A percentile compares a stretch with the other conserved stretches of the same genome.
Evolutionary conservation across 1,140 invertebrate species (phyloP).

Genomic region (Pissodes strobi): DNA sequence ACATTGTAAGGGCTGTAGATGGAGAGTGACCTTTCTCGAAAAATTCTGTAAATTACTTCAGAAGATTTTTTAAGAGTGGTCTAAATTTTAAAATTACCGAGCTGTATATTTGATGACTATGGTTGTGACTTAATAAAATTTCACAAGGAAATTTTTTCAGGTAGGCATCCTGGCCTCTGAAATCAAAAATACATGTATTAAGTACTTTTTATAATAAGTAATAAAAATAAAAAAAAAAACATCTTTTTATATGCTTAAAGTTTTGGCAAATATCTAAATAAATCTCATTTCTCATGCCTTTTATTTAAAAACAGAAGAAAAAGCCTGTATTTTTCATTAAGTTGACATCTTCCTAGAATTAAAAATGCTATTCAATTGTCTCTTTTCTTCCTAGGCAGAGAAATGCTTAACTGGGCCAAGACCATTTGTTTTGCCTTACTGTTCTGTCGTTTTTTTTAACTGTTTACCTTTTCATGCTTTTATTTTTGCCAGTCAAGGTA

Average conservation of each 20-base stretch:
- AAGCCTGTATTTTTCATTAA: neutral
- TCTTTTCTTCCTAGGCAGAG: neutral
- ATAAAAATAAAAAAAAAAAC: neutral
- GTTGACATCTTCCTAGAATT: neutral
- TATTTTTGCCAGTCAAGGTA: neutral
- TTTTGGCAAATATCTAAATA: neutral
- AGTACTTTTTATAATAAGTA: neutral
- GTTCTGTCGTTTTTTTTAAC: too few relatives aligned
- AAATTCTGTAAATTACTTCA: neutral
- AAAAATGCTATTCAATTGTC: neutral
- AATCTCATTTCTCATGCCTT: neutral
- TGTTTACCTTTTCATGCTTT: too few relatives aligned
- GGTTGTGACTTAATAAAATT: neutral
- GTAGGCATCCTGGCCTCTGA: neutral
- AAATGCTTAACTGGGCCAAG: neutral
- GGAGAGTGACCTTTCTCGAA: neutral
- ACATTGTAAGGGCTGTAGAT: neutral
- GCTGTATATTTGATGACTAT: neutral
- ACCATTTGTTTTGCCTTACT: neutral
- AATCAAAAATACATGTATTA: neutral
- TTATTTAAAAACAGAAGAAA: neutral
- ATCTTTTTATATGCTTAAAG: neutral
- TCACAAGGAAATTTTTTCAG: neutral
- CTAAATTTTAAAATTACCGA: neutral
- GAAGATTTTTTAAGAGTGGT: neutral